Evolutionary conservation across 2,888 invertebrate genomes (phyloP), one percentile per base, ranked within the genome.

Genomic region (Drosophila macrospina): DNA sequence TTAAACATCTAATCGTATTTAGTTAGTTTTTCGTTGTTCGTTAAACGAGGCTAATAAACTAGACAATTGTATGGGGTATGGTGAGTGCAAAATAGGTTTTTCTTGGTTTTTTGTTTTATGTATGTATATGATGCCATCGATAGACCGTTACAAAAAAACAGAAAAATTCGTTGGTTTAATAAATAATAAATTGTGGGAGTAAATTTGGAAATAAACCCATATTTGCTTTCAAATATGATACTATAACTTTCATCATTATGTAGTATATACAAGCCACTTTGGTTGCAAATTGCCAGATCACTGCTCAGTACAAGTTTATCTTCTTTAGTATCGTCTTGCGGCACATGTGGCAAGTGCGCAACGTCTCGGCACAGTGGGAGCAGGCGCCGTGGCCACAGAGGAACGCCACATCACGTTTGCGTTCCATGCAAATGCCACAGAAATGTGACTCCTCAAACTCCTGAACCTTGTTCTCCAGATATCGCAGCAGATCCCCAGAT

Each of bases 371-470:
- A 90, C 97, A 97, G 78, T 94, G 94, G 55, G 95, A 95, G 91
- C 97, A 97, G 11, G 97, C 96, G 20, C 96, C 95, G 88, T 97
- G 97, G 1, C 97, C 97, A 88, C 97, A 97, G n/a, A 97, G 93
- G 91, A 97, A 97, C 20, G 96, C 97, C 16, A 97, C 95, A 88
- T 96, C 96, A 36, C 96, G 93, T 67, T 95, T 94, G 34, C 96
- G 93, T 88, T 97, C 97, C 97, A 97, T 96, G 91, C 97, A 97
- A 80, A 97, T 97, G 59, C 96, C 95, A 89, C 97, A 97, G 90
- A 95, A 95, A 86, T 96, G 95, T 15, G 96, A 95, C 88, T 97
- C 97, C 90, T 97, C 97, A 77, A 97, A 95, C 92, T 97, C 97
- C 42, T 96, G 96, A 67, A 97, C 95, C 92, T 96, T 95, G 78